Evolutionary conservation across 2,888 invertebrate genomes (phyloP).

Genomic region (Mesopsocus fuscifrons): DNA sequence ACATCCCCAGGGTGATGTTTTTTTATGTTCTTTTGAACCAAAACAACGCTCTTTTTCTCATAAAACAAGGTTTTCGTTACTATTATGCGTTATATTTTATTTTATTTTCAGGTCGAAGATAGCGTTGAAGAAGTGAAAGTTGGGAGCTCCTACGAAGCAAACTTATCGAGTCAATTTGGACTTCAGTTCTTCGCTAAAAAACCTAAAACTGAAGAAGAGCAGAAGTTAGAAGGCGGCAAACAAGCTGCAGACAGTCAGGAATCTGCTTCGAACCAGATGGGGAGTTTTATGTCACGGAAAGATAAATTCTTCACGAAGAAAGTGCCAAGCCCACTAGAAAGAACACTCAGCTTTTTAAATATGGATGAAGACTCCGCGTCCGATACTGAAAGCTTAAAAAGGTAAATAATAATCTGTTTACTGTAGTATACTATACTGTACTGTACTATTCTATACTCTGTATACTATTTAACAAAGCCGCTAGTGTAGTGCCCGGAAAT

Average conservation of each 20-base stretch:
- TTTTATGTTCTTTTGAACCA: too few species aligned
- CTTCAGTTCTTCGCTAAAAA: conserved; percentile 7
- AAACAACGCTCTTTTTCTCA: too few species aligned
- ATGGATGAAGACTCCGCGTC: conserved; percentile 49
- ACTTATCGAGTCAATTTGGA: conserved; percentile 5
- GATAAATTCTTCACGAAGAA: conserved; percentile 23
- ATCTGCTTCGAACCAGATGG: conserved; percentile 1
- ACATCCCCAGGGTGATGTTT: too few species aligned
- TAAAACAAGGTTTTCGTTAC: too few species aligned
- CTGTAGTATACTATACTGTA: too few species aligned
- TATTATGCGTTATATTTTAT: too few species aligned
- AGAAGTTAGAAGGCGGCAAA: not conserved
- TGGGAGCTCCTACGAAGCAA: not conserved
- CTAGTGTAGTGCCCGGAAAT: too few species aligned
- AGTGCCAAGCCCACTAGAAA: conserved; percentile 37
- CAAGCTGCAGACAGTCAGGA: not conserved
- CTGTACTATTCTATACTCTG: too few species aligned
- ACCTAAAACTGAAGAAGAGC: conserved; percentile 11
- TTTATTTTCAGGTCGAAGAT: not conserved
- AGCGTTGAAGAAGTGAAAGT: not conserved
- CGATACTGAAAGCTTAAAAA: conserved; percentile 44
- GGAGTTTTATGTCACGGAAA: conserved; percentile 2
- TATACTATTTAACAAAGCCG: too few species aligned
- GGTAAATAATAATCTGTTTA: too few species aligned
- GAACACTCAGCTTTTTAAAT: conserved; percentile 34